Conservation (phyloP, 1,140 invertebrate species). For the Daktulosphaira vitifoliae region DNA sequence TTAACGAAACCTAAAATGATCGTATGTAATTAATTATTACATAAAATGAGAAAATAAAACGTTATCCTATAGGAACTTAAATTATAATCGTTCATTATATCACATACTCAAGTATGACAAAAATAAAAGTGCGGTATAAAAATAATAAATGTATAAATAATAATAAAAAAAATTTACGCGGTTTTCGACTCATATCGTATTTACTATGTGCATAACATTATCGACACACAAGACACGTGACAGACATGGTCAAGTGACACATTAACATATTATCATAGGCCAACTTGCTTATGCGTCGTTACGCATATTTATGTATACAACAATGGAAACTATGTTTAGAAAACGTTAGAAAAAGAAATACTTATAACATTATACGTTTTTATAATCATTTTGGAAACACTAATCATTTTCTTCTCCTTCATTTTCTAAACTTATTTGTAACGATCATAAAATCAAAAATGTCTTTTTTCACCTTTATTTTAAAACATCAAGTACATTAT, state of each 20-base stretch:
- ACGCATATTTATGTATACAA: constrained; percentile 30
- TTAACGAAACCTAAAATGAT: too few relatives aligned
- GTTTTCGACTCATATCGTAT: constrained; percentile 9
- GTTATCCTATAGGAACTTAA: too few relatives aligned
- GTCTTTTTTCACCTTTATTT: too few relatives aligned
- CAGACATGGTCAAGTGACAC: constrained; percentile 28
- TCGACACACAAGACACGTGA: constrained; percentile 25
- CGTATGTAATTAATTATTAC: too few relatives aligned
- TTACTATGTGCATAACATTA: constrained; percentile 24
- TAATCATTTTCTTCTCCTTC: too few relatives aligned
- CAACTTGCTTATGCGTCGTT: constrained; percentile 22
- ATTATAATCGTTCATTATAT: not conserved
- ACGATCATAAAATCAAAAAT: too few relatives aligned
- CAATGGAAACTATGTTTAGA: constrained; percentile 1
- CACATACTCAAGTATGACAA: constrained; percentile 27
- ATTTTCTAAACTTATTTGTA: too few relatives aligned
- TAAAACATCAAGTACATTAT: too few relatives aligned
- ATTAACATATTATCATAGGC: constrained; percentile 31
- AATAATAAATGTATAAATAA: constrained; percentile 29
- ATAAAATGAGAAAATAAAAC: too few relatives aligned
- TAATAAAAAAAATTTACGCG: constrained; percentile 4
- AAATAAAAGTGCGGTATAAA: constrained; percentile 25
- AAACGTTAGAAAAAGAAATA: too few relatives aligned
- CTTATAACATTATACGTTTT: too few relatives aligned
- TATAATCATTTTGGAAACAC: too few relatives aligned